Conservation (phyloP, 1,140 invertebrate genomes). For the Venustaconcha ellipsiformis region DNA sequence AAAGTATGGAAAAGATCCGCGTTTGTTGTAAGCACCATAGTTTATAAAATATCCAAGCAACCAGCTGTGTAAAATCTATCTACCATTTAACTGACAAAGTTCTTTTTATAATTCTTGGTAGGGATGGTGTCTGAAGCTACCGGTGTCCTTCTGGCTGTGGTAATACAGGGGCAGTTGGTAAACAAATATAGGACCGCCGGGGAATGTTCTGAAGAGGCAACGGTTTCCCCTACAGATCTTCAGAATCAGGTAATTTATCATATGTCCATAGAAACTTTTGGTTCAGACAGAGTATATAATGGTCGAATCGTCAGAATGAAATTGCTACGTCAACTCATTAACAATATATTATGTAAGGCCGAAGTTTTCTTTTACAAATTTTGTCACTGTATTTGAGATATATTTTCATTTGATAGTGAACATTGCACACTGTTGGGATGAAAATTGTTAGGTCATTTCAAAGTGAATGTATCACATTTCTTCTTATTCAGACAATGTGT, state of each 20-base stretch:
- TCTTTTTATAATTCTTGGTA: constrained; percentile 14
- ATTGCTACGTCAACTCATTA: not conserved
- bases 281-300: no score
- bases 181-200: constrained; percentile 46
- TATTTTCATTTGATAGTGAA: no score
- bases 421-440: no score
- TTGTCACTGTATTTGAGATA: no score
- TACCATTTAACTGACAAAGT: not conserved
- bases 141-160: constrained; percentile 56
- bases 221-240: constrained; percentile 15
- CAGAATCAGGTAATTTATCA: constrained; percentile 37
- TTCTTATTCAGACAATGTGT: no score
- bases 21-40: no score
- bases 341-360: not conserved
- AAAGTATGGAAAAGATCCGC: no score
- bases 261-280: not conserved
- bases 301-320: no score
- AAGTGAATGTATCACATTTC: no score
- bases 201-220: constrained; percentile 34
- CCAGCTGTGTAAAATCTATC: not conserved
- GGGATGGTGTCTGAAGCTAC: constrained; percentile 63
- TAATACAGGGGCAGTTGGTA: constrained; percentile 59
- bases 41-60: no score
- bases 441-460: no score
- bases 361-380: constrained; percentile 1